Base-by-base conservation (phyloP, 2,888 invertebrate species). In the Fragum sueziense region DNA sequence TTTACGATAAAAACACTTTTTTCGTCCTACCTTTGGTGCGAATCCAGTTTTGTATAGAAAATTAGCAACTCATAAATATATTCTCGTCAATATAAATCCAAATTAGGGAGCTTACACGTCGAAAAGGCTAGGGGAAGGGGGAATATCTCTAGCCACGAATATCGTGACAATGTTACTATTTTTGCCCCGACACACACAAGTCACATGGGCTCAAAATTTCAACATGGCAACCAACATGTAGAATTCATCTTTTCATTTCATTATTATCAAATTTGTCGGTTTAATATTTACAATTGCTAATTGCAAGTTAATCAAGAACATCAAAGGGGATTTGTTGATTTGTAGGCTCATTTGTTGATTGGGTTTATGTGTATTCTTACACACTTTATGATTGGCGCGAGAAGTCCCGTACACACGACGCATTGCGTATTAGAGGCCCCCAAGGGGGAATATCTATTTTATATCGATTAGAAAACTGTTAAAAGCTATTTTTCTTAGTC, bases 191-290 rank as follows among this genome's bases (percentile, higher is more conserved):
- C 84, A 84, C 84, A 76, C 85, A 76, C 79, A 75, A 88, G 88
- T 89, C 89, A 89, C 89, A 89, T 89, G 89, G 88, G 86, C 85
- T 86, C 85, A 73, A 79, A 79, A 83, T 84, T 87, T 89, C 88
- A 89, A 89, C 89, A 89, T 89, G 89, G 89, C 89, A 89, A 89
- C 89, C 89, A 77, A 77, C 84, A 83, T 86, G 84, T 84, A 82
- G 61, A 83, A 81, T 57, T 51, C 29, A 47, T 41, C 59, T 33
- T 17, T 25, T 41, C 29, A 11, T 25, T 25, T 9, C 3, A 14
- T 2, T 20, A 20, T 47, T 14, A 47, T 6, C 25, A 25, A 37
- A 25, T 22, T 34, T 20, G 11, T n/a, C 11, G 7, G 14, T 67
- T 17, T 34, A 20, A 22, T n/a, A 41, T 27, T 57, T 47, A 47